Evolutionary conservation across 2,888 invertebrate species (phyloP).

Genomic region (Dioctria linearis): DNA sequence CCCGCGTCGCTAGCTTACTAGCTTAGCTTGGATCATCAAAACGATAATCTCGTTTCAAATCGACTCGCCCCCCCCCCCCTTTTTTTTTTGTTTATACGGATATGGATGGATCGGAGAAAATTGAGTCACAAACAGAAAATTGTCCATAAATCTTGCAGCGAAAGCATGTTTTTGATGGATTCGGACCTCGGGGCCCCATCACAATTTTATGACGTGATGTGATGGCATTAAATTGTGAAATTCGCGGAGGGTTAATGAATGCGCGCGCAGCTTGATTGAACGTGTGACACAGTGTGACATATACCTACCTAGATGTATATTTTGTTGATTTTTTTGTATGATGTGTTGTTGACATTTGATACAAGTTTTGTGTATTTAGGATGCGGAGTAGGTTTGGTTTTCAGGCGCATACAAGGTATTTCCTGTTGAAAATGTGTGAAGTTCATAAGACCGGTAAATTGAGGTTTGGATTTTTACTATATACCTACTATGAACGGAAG

Average conservation of each 20-base stretch:
- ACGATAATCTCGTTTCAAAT: neutral
- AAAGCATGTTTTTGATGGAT: neutral
- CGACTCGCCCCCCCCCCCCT: neutral
- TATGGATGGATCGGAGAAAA: neutral
- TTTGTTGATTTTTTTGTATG: too few relatives aligned
- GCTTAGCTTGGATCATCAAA: neutral
- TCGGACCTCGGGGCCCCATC: neutral
- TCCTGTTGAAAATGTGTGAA: too few relatives aligned
- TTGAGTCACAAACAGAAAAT: neutral
- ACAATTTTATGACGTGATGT: neutral
- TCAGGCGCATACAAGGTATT: too few relatives aligned
- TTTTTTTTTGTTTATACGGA: neutral
- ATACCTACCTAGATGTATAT: too few relatives aligned
- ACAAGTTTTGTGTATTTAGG: too few relatives aligned
- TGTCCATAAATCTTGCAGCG: neutral
- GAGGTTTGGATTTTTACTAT: too few relatives aligned
- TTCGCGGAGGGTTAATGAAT: neutral
- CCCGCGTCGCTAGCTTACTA: neutral
- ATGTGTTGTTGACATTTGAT: too few relatives aligned
- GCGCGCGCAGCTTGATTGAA: too few relatives aligned
- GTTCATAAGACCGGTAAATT: too few relatives aligned
- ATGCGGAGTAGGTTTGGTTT: too few relatives aligned
- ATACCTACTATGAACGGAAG: too few relatives aligned
- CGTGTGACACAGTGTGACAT: too few relatives aligned
- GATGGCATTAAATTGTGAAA: conserved; percentile 7